Evolutionary conservation across 2,797 vertebrate genomes (phyloP), one percentile per base, ranked within the genome.

Genomic region (Centroberyx gerrardi): DNA sequence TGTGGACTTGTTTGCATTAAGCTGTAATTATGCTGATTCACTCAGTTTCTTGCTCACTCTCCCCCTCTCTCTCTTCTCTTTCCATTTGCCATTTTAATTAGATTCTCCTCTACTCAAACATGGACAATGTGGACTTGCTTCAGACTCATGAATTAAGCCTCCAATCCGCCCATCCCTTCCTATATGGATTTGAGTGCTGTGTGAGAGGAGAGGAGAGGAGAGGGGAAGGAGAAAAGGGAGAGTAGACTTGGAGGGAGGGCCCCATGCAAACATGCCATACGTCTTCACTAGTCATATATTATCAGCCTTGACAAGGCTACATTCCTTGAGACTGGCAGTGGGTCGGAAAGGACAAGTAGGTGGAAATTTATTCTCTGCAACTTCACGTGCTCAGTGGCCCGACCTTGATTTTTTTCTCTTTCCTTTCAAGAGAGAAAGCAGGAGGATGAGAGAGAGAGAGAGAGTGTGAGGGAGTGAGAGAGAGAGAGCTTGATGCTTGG

Each of bases 1-100:
- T 72, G 88, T 83, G 46, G 88, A 90, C 85, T 91, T 93, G 90
- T 94, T 95, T 92, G 88, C 89, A 93, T 94, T 93, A 93, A 88
- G 83, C 86, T 91, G 90, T 93, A 94, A 95, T 94, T 93, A 93
- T 86, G 88, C 86, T 83, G 84, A 91, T 92, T 92, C 88, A 69
- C 82, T 87, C 71, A 70, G 74, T 84, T 74, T 64, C 78, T 74
- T 55, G 42, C 31, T 64, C 82, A 68, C 82, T 80, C 60, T 3
- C 68, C 63, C 81, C 5, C 69, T 73, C 80, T 49, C 68, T 72
- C 40, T 68, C 68, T 38, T 60, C 78, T 78, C 65, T 53, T 85
- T 81, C 68, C 78, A 85, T 92, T 93, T 88, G 33, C 80, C 44
- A 51, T 71, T 92, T 93, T 94, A 95, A 95, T 94, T 94, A 92